phyloP scores from a whole-genome alignment of 2,797 vertebrate genomes.

The Alcedo quadribrachys region DNA sequence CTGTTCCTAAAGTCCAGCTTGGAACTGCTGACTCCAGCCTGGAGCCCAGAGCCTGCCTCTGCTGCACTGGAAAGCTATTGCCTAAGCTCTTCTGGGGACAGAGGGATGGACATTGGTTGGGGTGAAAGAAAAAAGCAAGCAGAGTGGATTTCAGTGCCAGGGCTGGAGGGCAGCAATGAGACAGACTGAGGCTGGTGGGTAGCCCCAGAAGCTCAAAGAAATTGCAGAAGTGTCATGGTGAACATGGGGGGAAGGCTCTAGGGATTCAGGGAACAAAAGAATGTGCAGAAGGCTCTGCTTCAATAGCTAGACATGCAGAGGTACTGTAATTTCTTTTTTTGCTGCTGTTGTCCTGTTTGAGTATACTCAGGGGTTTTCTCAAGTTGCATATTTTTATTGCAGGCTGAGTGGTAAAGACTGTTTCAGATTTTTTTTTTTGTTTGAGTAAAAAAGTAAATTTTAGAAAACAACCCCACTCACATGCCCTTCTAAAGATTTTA shows the following conservation, averaged over 20 bases:
- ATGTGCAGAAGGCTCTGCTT: background rate
- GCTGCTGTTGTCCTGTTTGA: background rate
- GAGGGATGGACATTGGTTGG: background rate
- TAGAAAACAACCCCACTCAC: background rate
- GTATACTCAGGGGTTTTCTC: background rate
- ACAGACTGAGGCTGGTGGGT: background rate
- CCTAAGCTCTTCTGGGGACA: background rate
- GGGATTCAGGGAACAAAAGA: background rate
- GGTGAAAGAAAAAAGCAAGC: background rate
- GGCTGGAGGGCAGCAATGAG: background rate
- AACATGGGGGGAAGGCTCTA: background rate
- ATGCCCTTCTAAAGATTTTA: background rate
- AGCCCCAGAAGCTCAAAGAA: background rate
- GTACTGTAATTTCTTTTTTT: background rate
- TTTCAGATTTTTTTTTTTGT: background rate
- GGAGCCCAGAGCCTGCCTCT: background rate
- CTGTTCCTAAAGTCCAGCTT: background rate
- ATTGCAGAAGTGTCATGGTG: background rate
- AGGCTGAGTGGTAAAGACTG: background rate
- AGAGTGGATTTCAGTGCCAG: background rate
- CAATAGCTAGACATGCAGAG: background rate
- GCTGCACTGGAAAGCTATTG: background rate
- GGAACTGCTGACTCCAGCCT: background rate
- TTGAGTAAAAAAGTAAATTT: background rate
- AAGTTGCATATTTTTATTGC: background rate